phyloP scores from a whole-genome alignment of 2,888 invertebrate species.

The Nymphalis polychloros region DNA sequence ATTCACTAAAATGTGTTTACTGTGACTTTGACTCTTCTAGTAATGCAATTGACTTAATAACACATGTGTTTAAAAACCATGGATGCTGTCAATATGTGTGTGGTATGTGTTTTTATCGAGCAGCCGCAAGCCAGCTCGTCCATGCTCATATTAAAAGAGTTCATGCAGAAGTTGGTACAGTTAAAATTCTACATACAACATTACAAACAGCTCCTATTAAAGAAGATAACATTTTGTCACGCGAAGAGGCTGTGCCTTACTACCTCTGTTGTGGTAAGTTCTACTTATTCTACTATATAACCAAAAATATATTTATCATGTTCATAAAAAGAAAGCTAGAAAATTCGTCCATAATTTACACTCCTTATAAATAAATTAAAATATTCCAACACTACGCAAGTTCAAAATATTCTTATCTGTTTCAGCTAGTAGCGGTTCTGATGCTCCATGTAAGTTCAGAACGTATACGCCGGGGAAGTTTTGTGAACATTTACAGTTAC shows the following conservation, averaged over 20 bases:
- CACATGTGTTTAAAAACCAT: slow-evolving; percentile 84
- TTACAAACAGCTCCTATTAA: slow-evolving; percentile 40
- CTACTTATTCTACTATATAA: too few relatives aligned
- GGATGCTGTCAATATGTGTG: slow-evolving; percentile 84
- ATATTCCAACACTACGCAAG: too few relatives aligned
- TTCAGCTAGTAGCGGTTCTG: slow-evolving; percentile 39
- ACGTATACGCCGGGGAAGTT: slow-evolving; percentile 65
- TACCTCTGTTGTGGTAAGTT: slow-evolving; percentile 63
- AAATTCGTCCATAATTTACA: too few relatives aligned
- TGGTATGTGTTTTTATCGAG: slow-evolving; percentile 85
- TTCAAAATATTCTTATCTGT: slow-evolving; percentile 26
- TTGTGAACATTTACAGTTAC: slow-evolving; percentile 57
- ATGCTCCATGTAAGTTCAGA: slow-evolving; percentile 55
- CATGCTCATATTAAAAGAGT: slow-evolving; percentile 78
- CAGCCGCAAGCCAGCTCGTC: slow-evolving; percentile 82
- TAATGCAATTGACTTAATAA: slow-evolving; percentile 68
- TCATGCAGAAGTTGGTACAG: slow-evolving; percentile 49
- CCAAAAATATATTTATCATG: too few relatives aligned
- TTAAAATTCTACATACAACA: slow-evolving; percentile 49
- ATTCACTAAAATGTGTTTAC: slow-evolving; percentile 82
- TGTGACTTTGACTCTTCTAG: slow-evolving; percentile 71
- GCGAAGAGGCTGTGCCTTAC: slow-evolving; percentile 61
- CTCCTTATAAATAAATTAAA: too few relatives aligned
- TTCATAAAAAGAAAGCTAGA: too few relatives aligned
- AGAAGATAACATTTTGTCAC: slow-evolving; percentile 48